Base-by-base conservation (phyloP, 2,888 invertebrate species). In the Sthenelais limicola region DNA sequence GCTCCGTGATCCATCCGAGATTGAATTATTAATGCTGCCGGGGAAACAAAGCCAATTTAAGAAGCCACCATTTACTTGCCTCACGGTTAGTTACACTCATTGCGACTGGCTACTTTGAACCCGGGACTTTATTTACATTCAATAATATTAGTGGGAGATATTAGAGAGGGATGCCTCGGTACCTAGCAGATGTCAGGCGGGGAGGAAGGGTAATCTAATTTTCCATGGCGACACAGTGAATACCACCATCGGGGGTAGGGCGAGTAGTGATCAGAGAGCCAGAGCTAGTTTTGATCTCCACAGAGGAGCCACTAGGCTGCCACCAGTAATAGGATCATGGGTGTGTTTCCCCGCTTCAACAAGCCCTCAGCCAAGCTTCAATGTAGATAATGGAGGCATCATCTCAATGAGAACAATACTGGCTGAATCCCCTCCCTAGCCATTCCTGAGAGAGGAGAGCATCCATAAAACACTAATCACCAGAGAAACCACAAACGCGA, bases 101-200 rank as follows among this genome's bases (percentile, higher is more conserved):
- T 56, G 30, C 56, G 30, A 33, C 21, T 56, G 30, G 33, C 32
- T 32, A 21, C 56, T 56, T 56, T 56, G 56, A 56, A 56, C 56
- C 56, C 30, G 32, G 15, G 33, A 18, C 32, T 56, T 56, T 56
- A 56, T 56, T 56, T 56, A 56, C 32, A 56, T 56, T 56, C 56
- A 56, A 28, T 56, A 56, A 56, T n/a, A 56, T 21, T n/a, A 21
- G 56, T n/a, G 12, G 56, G 9, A n/a, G 56, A 56, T 33, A 56
- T 33, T 56, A n/a, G 7, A 33, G 3, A 21, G 7, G 21, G 56
- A 28, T 56, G 32, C 7, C 21, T 15, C 5, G 30, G 18, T 5
- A 24, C 32, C 18, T 33, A 33, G 56, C 56, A 56, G 56, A 56
- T 56, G 56, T 56, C 56, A 33, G 52, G 32, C 32, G 56, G 56